Percentiles rank a stretch among this genome's conserved stretches.
Evolutionary conservation across 2,113 vertebrate genomes (phyloP).

Genomic region (Pongo pygmaeus): DNA sequence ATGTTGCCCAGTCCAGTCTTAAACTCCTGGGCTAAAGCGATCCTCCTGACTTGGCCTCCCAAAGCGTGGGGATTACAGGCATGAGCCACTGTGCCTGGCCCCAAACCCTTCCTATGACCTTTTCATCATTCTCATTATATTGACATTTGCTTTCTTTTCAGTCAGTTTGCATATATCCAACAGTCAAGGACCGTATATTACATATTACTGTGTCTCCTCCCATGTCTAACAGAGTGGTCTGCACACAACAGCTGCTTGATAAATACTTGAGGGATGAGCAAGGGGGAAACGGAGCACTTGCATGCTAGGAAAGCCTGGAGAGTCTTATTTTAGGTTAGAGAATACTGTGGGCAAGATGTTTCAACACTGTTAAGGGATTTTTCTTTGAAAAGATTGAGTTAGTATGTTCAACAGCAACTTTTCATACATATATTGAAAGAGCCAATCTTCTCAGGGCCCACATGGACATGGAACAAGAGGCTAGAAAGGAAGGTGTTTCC

Average conservation of each 20-base stretch:
- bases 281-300: not conserved
- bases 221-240: not conserved
- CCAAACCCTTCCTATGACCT: not conserved
- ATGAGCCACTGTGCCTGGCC: too few relatives aligned
- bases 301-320: not conserved
- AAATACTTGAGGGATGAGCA: not conserved
- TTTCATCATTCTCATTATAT: not conserved
- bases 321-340: not conserved
- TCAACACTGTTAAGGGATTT: not conserved
- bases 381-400: slow-evolving; percentile 41
- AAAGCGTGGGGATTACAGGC: too few relatives aligned
- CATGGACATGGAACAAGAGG: not conserved
- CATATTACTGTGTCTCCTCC: not conserved
- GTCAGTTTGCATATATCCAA: not conserved
- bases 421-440: slow-evolving; percentile 14
- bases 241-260: not conserved
- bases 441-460: slow-evolving; percentile 22
- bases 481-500: slow-evolving; percentile 36
- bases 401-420: not conserved
- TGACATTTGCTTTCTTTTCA: not conserved
- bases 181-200: not conserved
- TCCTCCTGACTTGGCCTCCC: too few relatives aligned
- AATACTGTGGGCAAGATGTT: not conserved
- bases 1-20: too few relatives aligned
- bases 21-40: too few relatives aligned